Evolutionary conservation across 35 echinoderm and acorn worm genomes (phyloP).

Genomic region (Heliocidaris tuberculata): DNA sequence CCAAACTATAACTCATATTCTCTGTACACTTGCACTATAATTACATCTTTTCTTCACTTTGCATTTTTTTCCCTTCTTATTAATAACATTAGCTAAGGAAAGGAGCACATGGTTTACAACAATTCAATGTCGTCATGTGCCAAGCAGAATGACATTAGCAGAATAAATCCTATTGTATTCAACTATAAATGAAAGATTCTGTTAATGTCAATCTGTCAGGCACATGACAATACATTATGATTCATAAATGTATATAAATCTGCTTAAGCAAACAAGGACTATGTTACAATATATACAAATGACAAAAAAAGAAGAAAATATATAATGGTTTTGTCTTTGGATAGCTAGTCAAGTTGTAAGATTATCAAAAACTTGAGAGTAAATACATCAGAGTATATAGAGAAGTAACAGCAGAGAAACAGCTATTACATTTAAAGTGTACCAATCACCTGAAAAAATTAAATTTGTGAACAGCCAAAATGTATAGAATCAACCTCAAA

Average conservation of each 20-base stretch:
- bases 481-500: no score
- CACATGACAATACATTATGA: background rate
- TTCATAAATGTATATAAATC: background rate
- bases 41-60: background rate
- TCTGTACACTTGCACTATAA: conserved; percentile 12
- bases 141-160: background rate
- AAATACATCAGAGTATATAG: background rate
- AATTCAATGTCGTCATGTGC: background rate
- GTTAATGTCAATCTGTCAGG: background rate
- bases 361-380: background rate
- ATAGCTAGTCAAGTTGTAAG: background rate
- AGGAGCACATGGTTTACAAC: background rate
- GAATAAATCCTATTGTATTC: background rate
- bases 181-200: no score
- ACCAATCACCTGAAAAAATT: no score
- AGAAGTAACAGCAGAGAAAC: background rate
- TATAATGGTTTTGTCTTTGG: background rate
- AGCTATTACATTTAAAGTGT: background rate
- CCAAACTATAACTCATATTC: background rate
- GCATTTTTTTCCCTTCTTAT: background rate
- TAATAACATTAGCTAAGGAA: background rate
- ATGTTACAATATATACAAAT: conserved; percentile 13
- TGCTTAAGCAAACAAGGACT: background rate
- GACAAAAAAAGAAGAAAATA: background rate
- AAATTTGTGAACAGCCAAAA: no score